Evolutionary conservation across 2,113 vertebrate genomes (phyloP).

Genomic region (Etia nguti): DNA sequence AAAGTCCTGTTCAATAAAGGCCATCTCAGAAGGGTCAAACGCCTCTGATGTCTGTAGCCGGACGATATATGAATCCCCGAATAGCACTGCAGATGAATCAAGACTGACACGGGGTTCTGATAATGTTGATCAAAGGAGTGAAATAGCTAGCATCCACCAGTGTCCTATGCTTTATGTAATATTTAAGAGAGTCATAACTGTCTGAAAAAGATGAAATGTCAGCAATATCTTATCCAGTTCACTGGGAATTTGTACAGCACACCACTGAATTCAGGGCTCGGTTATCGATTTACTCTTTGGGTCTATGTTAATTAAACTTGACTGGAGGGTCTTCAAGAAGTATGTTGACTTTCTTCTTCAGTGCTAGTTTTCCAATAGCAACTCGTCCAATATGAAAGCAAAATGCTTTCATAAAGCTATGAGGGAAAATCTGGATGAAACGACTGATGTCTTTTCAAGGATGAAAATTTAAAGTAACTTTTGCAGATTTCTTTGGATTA

Average conservation of each 20-base stretch:
- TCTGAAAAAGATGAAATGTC: slow-evolving; percentile 13
- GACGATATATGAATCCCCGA: slow-evolving; percentile 16
- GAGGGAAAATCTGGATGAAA: neutral
- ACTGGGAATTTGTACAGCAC: neutral
- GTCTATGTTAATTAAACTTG: slow-evolving; percentile 46
- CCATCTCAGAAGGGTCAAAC: slow-evolving; percentile 6
- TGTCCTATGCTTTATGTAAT: slow-evolving; percentile 15
- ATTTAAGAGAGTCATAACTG: slow-evolving; percentile 31
- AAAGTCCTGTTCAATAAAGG: slow-evolving; percentile 42
- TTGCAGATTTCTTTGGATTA: fast-evolving
- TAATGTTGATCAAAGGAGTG: slow-evolving; percentile 47
- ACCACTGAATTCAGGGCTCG: neutral
- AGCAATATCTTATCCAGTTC: slow-evolving; percentile 37
- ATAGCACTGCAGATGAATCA: slow-evolving; percentile 22
- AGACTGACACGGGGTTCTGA: slow-evolving; percentile 10
- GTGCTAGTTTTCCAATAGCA: neutral
- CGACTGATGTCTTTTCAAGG: neutral
- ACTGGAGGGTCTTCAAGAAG: slow-evolving; percentile 12
- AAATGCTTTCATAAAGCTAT: fast-evolving
- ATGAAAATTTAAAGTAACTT: neutral
- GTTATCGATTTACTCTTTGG: slow-evolving; percentile 44
- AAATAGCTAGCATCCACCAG: neutral
- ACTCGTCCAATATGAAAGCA: neutral
- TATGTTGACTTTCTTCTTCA: neutral
- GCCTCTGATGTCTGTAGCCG: slow-evolving; percentile 15